Percentiles rank a stretch among this genome's conserved stretches.
Evolutionary conservation across 1,140 invertebrate genomes (phyloP).

Genomic region (Zaprionus camerounensis): DNA sequence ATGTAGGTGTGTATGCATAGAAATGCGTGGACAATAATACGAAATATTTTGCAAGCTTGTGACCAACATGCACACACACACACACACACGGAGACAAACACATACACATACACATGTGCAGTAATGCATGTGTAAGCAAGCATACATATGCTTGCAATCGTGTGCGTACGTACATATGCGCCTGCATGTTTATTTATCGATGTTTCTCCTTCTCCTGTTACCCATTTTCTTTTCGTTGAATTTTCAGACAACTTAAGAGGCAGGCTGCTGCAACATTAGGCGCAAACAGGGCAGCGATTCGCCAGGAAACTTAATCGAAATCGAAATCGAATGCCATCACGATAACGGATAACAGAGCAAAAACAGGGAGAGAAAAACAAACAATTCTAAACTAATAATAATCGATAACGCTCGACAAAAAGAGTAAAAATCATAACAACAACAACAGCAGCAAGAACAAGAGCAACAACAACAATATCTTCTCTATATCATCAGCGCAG

Average conservation of each 20-base stretch:
- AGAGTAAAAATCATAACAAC: background rate
- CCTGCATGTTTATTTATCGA: slow-evolving; percentile 46
- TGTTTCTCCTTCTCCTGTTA: slow-evolving; percentile 40
- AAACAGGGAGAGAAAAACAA: background rate
- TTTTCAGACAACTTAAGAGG: slow-evolving; percentile 28
- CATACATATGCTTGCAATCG: slow-evolving; percentile 9
- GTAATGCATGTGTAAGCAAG: slow-evolving; percentile 11
- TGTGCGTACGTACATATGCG: slow-evolving; percentile 14
- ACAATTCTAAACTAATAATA: slow-evolving; percentile 1
- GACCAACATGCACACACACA: slow-evolving; percentile 25
- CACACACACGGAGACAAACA: background rate
- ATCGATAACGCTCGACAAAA: background rate
- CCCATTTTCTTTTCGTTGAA: slow-evolving; percentile 31
- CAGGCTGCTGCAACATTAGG: slow-evolving; percentile 39
- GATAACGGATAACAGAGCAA: slow-evolving; percentile 26
- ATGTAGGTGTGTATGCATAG: slow-evolving; percentile 8
- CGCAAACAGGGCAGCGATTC: slow-evolving; percentile 10
- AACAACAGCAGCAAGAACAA: background rate
- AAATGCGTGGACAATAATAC: slow-evolving; percentile 19
- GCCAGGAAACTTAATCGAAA: slow-evolving; percentile 25
- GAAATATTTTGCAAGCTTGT: slow-evolving; percentile 46
- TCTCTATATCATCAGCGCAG: background rate
- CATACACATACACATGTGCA: slow-evolving; percentile 6
- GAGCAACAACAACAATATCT: background rate
- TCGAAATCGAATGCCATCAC: slow-evolving; percentile 45